phyloP scores from a whole-genome alignment of 2,797 vertebrate genomes.

The Lepilemur septentrionalis region DNA sequence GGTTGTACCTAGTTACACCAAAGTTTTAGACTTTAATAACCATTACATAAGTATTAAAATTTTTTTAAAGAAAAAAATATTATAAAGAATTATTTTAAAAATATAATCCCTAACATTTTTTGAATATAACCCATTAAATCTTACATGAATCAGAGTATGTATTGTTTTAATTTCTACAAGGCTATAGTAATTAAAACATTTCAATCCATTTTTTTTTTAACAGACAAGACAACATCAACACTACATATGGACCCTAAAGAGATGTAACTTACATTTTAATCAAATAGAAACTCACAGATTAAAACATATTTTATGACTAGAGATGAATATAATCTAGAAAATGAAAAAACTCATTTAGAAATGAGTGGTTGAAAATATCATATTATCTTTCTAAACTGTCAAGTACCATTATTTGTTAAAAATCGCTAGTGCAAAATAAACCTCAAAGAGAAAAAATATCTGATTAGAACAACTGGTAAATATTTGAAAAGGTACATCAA shows the following conservation, averaged over 20 bases:
- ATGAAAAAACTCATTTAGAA: neutral
- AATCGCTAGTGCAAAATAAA: neutral
- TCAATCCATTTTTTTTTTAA: neutral
- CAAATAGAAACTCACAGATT: neutral
- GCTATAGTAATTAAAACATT: no score
- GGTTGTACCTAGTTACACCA: neutral
- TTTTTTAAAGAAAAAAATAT: neutral
- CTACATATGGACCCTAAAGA: neutral
- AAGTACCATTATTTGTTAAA: neutral
- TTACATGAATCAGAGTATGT: neutral
- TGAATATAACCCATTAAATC: neutral
- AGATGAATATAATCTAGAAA: neutral
- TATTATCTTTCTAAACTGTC: neutral
- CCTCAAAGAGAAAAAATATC: neutral
- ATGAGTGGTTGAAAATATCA: neutral
- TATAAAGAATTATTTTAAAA: neutral
- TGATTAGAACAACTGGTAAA: neutral
- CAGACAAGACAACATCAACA: neutral
- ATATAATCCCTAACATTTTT: neutral
- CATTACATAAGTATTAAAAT: neutral
- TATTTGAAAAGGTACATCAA: neutral
- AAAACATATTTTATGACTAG: neutral
- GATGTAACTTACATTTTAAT: neutral
- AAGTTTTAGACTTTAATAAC: neutral
- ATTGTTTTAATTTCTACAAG: no score